Evolutionary conservation across 2,888 invertebrate genomes (phyloP), one percentile per base, ranked within the genome.

Genomic region (Lasioglossum morio): DNA sequence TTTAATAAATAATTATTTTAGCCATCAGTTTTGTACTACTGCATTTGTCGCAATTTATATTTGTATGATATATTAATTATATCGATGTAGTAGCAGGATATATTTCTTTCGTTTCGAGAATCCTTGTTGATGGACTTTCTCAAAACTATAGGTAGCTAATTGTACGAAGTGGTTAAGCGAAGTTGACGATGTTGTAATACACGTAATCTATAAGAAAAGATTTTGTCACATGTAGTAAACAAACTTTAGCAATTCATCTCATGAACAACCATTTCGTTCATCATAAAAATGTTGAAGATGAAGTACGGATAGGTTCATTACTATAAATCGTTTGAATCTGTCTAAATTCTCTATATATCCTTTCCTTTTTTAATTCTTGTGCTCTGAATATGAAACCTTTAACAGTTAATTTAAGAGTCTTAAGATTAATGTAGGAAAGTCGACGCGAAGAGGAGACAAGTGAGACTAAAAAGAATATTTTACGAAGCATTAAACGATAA

Each of bases 11-110:
- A 73, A 60, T 77, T 27, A 72, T 76, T 72, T 85, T 85, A 84
- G 72, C 23, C 60, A 69, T 77, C 72, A 79, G 4, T 77, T 77
- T 72, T 75, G 27, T 69, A 79, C 86, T 73, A 72, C 60, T 70
- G 34, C 82, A 86, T 86, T 87, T 87, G 73, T 87, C 82, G n/a
- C 74, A 85, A 57, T 75, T 74, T 75, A 78, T 78, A 23, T 72
- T 69, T 46, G 40, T 74, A 76, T 69, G 16, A 66, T 77, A 34
- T 77, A 73, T 40, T 66, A 73, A 69, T 37, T 53, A 73, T 57
- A 73, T 37, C 14, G 23, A 73, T 34, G 76, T 81, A 73, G 60
- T 23, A 14, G 86, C 86, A 86, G 86, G 86, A 86, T 86, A 82
- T 77, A 86, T 86, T 86, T 86, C 78, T 76, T 79, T 72, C 34